Percentiles rank a stretch among this genome's conserved stretches.
These are phyloP conservation scores for Globia sparganii DNA, from an alignment of 2,888 invertebrate species.

Conservation along the genomic window DNA sequence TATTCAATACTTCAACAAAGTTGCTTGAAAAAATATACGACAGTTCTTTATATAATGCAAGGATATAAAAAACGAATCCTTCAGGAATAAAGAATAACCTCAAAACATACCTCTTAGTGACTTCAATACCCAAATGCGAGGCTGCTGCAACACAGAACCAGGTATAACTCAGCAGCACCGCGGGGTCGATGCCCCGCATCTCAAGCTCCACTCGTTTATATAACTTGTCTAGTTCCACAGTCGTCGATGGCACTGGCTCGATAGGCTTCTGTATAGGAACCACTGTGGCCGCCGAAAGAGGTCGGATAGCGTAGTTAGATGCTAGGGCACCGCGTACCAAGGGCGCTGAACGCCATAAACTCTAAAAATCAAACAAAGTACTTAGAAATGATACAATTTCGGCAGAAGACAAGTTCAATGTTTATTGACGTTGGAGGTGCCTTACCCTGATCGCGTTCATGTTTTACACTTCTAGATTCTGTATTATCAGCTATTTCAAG, in stretches of 20 bases:
- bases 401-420: neutral
- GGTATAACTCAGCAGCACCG: conserved; percentile 96
- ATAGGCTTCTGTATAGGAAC: conserved; percentile 71
- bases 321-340: conserved; percentile 69
- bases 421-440: conserved; percentile 21
- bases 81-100: conserved; percentile 1
- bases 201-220: conserved; percentile 96
- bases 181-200: conserved; percentile 96
- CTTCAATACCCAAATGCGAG: conserved; percentile 94
- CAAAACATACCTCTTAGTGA: conserved; percentile 92
- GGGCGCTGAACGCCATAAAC: conserved; percentile 78
- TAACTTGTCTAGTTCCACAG: conserved; percentile 92
- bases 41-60: neutral
- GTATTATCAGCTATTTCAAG: neutral
- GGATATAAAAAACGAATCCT: neutral
- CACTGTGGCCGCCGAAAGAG: conserved; percentile 72
- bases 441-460: conserved; percentile 77
- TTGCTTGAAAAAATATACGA: neutral
- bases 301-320: conserved; percentile 71
- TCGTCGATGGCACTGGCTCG: conserved; percentile 68
- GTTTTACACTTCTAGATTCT: conserved; percentile 17
- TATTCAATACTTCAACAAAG: neutral
- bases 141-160: conserved; percentile 96
- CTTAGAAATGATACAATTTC: neutral
- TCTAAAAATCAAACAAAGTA: conserved; percentile 69